These are phyloP conservation scores for Papilio elwesi DNA, from an alignment of 2,888 invertebrate genomes.

Conservation along the genomic window DNA sequence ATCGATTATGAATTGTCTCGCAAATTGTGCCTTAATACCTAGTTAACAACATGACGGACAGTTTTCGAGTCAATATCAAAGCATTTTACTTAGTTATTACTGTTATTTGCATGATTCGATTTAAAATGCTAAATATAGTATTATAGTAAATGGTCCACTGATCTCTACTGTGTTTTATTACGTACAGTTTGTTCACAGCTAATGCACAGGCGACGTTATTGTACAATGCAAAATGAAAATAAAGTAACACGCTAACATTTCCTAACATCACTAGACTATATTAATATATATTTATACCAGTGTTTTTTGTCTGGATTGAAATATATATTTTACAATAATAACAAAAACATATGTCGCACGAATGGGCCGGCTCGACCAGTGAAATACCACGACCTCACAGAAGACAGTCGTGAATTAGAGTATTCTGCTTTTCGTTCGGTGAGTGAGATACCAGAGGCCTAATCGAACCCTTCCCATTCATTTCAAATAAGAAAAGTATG, in stretches of 20 bases:
- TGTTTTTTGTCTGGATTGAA: too few species aligned
- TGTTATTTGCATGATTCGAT: slow-evolving; percentile 31
- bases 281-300: too few species aligned
- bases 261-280: too few species aligned
- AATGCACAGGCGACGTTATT: background rate
- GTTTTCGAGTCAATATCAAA: background rate
- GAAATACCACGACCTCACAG: too few species aligned
- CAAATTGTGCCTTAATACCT: background rate
- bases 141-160: slow-evolving; percentile 1
- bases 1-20: slow-evolving; percentile 15
- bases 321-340: too few species aligned
- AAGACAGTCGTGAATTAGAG: too few species aligned
- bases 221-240: background rate
- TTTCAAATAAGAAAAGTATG: too few species aligned
- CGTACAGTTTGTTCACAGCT: background rate
- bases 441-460: too few species aligned
- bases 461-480: too few species aligned
- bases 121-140: background rate
- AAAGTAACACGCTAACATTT: background rate
- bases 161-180: background rate
- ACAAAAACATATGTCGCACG: too few species aligned
- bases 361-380: too few species aligned
- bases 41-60: slow-evolving; percentile 10
- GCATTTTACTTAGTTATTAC: slow-evolving; percentile 5
- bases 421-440: too few species aligned